Base-by-base conservation (phyloP, 2,113 vertebrate genomes). In the Cyanoderma ruficeps region DNA sequence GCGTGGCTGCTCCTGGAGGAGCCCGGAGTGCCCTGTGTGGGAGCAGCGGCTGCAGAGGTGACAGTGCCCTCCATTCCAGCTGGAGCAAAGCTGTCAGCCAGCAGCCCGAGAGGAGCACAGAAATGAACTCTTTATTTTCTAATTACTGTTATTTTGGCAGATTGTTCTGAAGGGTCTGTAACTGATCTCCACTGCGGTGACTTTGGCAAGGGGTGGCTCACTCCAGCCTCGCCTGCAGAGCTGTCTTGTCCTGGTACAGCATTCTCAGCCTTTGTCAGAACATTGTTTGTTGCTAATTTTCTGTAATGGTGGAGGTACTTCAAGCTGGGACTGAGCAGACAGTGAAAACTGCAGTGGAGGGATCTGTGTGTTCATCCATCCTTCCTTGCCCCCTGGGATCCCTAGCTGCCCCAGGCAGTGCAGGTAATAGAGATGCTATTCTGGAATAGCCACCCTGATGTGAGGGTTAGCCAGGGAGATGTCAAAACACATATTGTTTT, bases 241-340 rank as follows among this genome's bases (percentile, higher is more conserved):
- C 55, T 3, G 0, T 1, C 2, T 22, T 59, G 25, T 75, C 74
- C 42, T 6, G 1, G 18, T 47, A 8, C 0, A 1, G 42, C 1
- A 0, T n/a, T 71, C 33, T 16, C 27, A 82, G 35, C 60, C 56
- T 33, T 46, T n/a, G 28, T 63, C 60, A 64, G 39, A 76, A 39
- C 25, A 15, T 18, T 31, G 4, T 19, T 85, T 61, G 23, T 59
- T 67, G 25, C 22, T 82, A 14, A n/a, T 87, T 87, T 87, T 70
- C 47, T 23, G 3, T 60, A 7, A 19, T 49, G 15, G 10, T 1
- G 4, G 41, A 47, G 37, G 4, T 31, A 2, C 35, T 74, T 63
- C 47, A 57, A 70, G 42, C 31, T 67, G 78, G 42, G 65, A 15
- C 57, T 76, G 57, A 68, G 83, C 75, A 72, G 55, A 25, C 30